A percentile compares a stretch with the other conserved stretches of the same genome.
These are phyloP conservation scores for Columbina picui DNA, from an alignment of 2,113 vertebrate species.

Conservation along the genomic window DNA sequence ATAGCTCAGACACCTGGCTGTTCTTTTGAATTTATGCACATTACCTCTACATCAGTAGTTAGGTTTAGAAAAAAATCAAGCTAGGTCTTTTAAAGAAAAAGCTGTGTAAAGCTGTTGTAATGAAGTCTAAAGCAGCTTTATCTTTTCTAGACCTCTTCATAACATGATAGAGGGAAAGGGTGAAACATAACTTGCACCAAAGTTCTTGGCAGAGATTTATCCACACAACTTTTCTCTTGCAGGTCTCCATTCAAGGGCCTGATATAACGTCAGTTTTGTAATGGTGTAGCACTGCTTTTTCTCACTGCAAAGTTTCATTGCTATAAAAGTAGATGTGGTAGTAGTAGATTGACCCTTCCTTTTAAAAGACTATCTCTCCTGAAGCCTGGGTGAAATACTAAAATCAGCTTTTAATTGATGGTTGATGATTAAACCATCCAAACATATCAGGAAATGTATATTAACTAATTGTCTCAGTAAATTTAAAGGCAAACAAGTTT, in stretches of 20 bases:
- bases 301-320: not conserved
- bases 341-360: not conserved
- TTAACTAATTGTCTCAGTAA: not conserved
- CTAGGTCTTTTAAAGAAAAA: not conserved
- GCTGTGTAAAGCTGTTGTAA: not conserved
- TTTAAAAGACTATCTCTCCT: not conserved
- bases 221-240: not conserved
- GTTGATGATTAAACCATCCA: not conserved
- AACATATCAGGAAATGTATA: not conserved
- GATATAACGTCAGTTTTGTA: not conserved
- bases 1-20: not conserved
- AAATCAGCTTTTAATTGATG: not conserved
- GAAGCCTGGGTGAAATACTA: not conserved
- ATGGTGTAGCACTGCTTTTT: not conserved
- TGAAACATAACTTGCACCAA: not conserved
- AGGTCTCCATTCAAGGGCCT: not conserved
- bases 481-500: not conserved
- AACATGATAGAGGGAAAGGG: not conserved
- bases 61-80: not conserved
- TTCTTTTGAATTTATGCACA: not conserved
- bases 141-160: not conserved
- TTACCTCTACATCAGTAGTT: not conserved
- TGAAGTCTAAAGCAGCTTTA: not conserved
- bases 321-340: not conserved
- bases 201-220: not conserved